These are phyloP conservation scores for Cataglyphis rosenhaueri DNA, from an alignment of 2,888 invertebrate species.

Conservation along the genomic window DNA sequence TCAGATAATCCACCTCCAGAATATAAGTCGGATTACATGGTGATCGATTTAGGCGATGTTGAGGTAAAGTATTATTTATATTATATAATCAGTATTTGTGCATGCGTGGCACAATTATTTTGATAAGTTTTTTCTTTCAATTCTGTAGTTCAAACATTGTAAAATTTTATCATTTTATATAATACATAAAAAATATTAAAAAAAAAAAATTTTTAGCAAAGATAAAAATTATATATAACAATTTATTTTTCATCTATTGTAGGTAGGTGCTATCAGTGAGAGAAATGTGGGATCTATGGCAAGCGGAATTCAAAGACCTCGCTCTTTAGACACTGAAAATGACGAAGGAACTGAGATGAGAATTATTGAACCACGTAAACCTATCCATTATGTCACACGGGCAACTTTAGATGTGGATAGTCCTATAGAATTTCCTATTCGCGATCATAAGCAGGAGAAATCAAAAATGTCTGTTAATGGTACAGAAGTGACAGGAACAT, in stretches of 20 bases:
- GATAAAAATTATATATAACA: neutral
- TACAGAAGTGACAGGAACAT: constrained; percentile 73
- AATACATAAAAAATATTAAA: neutral
- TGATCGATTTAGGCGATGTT: constrained; percentile 85
- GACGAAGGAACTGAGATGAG: constrained; percentile 85
- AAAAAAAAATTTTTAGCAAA: neutral
- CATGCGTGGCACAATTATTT: neutral
- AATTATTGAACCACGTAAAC: constrained; percentile 82
- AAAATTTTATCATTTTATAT: neutral
- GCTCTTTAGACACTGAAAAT: constrained; percentile 80
- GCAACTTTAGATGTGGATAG: constrained; percentile 83
- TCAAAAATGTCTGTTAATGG: constrained; percentile 80
- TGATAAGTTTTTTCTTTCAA: neutral
- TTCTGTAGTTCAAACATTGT: neutral
- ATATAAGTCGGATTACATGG: constrained; percentile 85
- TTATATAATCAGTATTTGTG: constrained; percentile 19
- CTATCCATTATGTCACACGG: constrained; percentile 81
- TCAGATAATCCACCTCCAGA: constrained; percentile 83
- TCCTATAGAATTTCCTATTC: constrained; percentile 82
- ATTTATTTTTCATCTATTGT: constrained; percentile 18
- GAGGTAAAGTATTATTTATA: constrained; percentile 77
- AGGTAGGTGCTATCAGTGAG: constrained; percentile 79
- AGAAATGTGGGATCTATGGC: constrained; percentile 79
- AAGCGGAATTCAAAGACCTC: constrained; percentile 79
- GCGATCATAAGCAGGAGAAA: constrained; percentile 82